Evolutionary conservation across 2,797 vertebrate species (phyloP).

Genomic region (Phoeniculus purpureus): DNA sequence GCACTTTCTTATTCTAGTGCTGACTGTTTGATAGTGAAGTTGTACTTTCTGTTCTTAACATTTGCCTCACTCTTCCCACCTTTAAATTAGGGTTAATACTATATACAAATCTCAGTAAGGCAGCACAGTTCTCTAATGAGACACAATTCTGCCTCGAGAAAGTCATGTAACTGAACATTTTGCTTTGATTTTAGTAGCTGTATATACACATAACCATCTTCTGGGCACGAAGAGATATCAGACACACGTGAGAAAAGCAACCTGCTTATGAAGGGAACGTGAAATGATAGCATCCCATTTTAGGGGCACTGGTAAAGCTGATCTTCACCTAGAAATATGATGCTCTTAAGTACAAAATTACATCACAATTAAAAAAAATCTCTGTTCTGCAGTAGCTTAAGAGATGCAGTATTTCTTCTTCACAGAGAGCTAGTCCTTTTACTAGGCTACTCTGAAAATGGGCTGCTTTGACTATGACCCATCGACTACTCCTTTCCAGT

Average conservation of each 20-base stretch:
- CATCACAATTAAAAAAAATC: background rate
- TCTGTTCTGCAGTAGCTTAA: rapidly evolving
- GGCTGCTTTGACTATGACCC: background rate
- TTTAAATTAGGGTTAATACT: background rate
- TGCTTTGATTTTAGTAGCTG: background rate
- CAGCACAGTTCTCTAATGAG: background rate
- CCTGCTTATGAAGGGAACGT: background rate
- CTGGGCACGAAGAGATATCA: background rate
- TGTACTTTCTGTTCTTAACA: background rate
- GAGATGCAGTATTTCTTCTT: rapidly evolving
- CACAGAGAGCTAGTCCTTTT: rapidly evolving
- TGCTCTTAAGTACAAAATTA: background rate
- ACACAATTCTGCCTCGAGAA: background rate
- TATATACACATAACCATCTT: background rate
- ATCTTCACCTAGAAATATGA: background rate
- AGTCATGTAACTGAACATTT: background rate
- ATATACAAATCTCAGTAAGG: background rate
- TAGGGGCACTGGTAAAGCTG: rapidly evolving
- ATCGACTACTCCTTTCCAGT: background rate
- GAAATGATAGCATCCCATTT: background rate
- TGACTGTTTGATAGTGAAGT: background rate
- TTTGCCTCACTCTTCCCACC: background rate
- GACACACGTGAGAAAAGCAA: background rate
- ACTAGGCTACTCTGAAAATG: rapidly evolving
- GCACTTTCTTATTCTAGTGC: background rate